Conservation (phyloP, 2,113 vertebrate genomes). For the Scopus umbretta region DNA sequence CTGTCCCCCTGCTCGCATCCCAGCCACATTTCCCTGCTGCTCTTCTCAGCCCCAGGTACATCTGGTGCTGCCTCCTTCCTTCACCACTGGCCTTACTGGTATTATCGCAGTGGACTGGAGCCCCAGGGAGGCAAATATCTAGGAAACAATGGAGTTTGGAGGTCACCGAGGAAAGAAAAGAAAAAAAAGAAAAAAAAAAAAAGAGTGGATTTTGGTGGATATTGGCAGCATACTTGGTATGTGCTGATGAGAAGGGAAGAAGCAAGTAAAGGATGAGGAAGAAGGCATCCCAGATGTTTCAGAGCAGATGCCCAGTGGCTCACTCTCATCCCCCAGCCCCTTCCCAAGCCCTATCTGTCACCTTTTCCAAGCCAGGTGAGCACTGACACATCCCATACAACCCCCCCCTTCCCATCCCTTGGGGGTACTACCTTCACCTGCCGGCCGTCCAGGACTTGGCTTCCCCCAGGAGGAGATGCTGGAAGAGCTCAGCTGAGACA, state of each 20-base stretch:
- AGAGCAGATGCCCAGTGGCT: neutral
- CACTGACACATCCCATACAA: rapidly evolving
- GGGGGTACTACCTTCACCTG: neutral
- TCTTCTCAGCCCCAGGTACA: neutral
- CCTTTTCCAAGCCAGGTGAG: neutral
- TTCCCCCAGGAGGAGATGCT: neutral
- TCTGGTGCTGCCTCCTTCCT: neutral
- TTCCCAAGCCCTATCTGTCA: neutral
- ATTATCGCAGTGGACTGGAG: neutral
- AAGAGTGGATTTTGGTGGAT: neutral
- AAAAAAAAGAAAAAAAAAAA: rapidly evolving
- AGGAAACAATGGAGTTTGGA: neutral
- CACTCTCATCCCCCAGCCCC: neutral
- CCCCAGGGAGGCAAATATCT: neutral
- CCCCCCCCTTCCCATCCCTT: neutral
- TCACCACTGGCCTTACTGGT: neutral
- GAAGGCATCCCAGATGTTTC: neutral
- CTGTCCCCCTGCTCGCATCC: neutral
- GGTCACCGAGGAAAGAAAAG: rapidly evolving
- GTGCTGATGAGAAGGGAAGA: neutral
- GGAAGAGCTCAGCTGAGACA: neutral
- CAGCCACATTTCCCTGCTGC: neutral
- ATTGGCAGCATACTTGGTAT: neutral
- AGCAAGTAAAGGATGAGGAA: neutral
- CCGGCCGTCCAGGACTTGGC: neutral